Conservation (phyloP, 2,888 invertebrate species). For the Athripsodes cinereus region DNA sequence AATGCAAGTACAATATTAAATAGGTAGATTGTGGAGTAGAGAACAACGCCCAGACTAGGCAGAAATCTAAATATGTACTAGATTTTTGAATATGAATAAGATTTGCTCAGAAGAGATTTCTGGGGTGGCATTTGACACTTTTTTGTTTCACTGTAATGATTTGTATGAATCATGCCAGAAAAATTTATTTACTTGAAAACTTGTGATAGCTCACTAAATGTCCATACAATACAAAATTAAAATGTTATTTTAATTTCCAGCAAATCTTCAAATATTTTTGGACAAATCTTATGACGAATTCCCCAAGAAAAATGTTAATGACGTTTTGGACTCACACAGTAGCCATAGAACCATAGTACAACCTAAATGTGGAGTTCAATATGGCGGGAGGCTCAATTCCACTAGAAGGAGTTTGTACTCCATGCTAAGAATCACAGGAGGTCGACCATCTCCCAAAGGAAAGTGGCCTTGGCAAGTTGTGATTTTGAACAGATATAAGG, state of each 20-base stretch:
- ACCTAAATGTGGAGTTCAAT: constrained; percentile 20
- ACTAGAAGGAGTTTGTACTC: constrained; percentile 40
- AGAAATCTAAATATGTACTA: no score
- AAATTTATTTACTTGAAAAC: no score
- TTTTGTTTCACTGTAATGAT: no score
- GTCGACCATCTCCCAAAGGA: constrained; percentile 68
- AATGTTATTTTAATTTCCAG: constrained; percentile 13
- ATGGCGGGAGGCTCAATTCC: constrained; percentile 14
- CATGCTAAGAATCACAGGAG: constrained; percentile 82
- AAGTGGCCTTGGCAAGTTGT: constrained; percentile 96
- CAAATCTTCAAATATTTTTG: constrained; percentile 21
- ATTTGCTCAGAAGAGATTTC: no score
- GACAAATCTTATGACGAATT: constrained; percentile 23
- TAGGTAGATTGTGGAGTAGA: no score
- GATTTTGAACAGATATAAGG: constrained; percentile 76
- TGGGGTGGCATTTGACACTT: no score
- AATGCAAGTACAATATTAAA: no score
- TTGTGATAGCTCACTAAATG: no score
- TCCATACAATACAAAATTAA: no score
- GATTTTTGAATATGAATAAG: no score
- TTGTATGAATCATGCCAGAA: no score
- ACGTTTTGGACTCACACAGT: constrained; percentile 11
- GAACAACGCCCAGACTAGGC: no score
- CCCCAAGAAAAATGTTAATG: constrained; percentile 20
- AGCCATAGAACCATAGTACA: constrained; percentile 9